Evolutionary conservation across 2,888 invertebrate genomes (phyloP).

Genomic region (Pimpla rufipes): DNA sequence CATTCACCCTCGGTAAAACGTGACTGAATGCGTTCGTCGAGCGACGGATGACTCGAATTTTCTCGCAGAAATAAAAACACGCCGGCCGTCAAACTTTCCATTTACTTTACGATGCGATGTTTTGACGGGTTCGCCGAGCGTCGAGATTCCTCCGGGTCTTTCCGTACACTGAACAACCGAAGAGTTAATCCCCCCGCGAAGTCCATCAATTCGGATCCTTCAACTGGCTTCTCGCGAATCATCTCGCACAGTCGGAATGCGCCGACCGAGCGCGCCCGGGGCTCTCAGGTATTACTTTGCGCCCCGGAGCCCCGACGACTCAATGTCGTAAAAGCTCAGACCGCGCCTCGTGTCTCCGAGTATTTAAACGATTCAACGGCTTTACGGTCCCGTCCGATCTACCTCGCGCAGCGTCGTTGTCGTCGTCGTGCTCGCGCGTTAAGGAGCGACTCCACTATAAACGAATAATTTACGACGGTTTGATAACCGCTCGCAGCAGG

Average conservation of each 20-base stretch:
- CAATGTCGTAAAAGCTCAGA: constrained; percentile 22
- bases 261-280: not conserved
- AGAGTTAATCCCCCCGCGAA: not conserved
- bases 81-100: not conserved
- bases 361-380: constrained; percentile 41
- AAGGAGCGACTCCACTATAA: constrained; percentile 46
- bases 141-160: not conserved
- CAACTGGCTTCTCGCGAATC: constrained; percentile 10
- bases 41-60: no score
- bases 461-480: constrained; percentile 55
- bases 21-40: not conserved
- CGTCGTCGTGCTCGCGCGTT: constrained; percentile 36
- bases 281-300: not conserved
- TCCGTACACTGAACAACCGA: constrained; percentile 12
- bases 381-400: constrained; percentile 43
- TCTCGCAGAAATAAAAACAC: no score
- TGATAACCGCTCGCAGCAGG: constrained; percentile 35
- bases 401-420: constrained; percentile 24
- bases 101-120: not conserved
- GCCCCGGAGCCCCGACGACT: not conserved
- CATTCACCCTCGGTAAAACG: not conserved
- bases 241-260: constrained; percentile 2
- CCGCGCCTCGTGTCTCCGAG: constrained; percentile 16
- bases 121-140: not conserved
- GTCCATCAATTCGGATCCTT: constrained; percentile 24